phyloP scores from a whole-genome alignment of 1,140 invertebrate species.

The Hydropsyche tenuis region DNA sequence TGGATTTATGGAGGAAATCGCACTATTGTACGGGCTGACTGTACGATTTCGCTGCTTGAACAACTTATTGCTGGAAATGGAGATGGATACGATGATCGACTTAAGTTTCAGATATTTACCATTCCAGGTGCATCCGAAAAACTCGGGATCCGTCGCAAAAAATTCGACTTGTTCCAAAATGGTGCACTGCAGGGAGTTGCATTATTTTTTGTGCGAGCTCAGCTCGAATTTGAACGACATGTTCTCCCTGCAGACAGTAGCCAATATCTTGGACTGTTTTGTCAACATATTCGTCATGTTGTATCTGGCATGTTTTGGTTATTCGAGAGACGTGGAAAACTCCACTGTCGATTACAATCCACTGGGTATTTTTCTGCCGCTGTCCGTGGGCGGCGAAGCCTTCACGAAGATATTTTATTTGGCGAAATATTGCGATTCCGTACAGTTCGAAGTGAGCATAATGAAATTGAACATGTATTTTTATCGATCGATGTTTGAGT shows the following conservation, averaged over 20 bases:
- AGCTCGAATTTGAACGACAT: conserved; percentile 27
- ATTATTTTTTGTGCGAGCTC: conserved; percentile 26
- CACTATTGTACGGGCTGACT: conserved; percentile 18
- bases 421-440: conserved; percentile 16
- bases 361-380: conserved; percentile 21
- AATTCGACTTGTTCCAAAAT: background rate
- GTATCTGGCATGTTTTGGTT: conserved; percentile 29
- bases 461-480: background rate
- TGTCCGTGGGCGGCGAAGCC: conserved; percentile 10
- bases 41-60: conserved; percentile 32
- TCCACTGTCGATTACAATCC: conserved; percentile 13
- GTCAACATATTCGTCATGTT: conserved; percentile 32
- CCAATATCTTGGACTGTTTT: conserved; percentile 32
- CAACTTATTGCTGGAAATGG: conserved; percentile 1
- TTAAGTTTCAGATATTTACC: background rate
- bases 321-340: conserved; percentile 27
- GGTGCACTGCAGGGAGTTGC: conserved; percentile 28
- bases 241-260: conserved; percentile 31
- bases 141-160: background rate
- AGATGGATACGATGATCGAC: background rate
- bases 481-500: background rate
- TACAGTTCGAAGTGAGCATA: conserved; percentile 25
- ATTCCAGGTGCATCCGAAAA: conserved; percentile 2
- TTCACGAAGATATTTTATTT: conserved; percentile 31
- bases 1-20: conserved; percentile 30